A percentile compares a stretch with the other conserved stretches of the same genome.
These are phyloP conservation scores for Laothoe populi DNA, from an alignment of 2,888 invertebrate species.

Conservation along the genomic window DNA sequence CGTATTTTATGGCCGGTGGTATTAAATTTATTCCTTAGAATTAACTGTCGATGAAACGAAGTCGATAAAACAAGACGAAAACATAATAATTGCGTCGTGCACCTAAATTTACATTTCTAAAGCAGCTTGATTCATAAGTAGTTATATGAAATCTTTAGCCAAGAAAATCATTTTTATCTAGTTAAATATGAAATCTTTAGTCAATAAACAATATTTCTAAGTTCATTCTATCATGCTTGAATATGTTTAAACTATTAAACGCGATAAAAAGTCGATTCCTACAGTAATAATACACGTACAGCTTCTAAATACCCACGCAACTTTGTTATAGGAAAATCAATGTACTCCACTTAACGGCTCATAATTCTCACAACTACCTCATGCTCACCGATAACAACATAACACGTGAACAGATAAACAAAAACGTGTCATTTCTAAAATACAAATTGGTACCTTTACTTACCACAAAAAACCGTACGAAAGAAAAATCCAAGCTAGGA, in stretches of 20 bases:
- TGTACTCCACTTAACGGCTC: not conserved
- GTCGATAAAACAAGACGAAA: too few relatives aligned
- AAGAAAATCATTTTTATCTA: too few relatives aligned
- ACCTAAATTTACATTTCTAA: too few relatives aligned
- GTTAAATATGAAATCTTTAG: too few relatives aligned
- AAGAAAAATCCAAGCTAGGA: constrained; percentile 70
- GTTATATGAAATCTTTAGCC: too few relatives aligned
- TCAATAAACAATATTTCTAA: too few relatives aligned
- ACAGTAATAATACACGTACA: not conserved
- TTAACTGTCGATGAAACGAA: too few relatives aligned
- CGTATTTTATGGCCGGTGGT: too few relatives aligned
- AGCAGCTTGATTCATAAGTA: too few relatives aligned
- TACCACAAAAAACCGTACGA: constrained; percentile 68
- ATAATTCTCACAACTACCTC: not conserved
- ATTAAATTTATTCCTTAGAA: too few relatives aligned
- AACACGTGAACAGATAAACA: constrained; percentile 10
- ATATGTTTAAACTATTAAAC: not conserved
- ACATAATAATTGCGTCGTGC: too few relatives aligned
- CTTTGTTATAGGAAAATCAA: constrained; percentile 7
- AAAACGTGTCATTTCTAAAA: constrained; percentile 14
- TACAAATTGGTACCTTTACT: constrained; percentile 49
- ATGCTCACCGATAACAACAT: constrained; percentile 4
- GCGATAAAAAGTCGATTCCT: not conserved
- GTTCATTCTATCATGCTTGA: too few relatives aligned
- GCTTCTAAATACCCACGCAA: not conserved